phyloP scores from a whole-genome alignment of 2,888 invertebrate species.

The Cheilosia soror region DNA sequence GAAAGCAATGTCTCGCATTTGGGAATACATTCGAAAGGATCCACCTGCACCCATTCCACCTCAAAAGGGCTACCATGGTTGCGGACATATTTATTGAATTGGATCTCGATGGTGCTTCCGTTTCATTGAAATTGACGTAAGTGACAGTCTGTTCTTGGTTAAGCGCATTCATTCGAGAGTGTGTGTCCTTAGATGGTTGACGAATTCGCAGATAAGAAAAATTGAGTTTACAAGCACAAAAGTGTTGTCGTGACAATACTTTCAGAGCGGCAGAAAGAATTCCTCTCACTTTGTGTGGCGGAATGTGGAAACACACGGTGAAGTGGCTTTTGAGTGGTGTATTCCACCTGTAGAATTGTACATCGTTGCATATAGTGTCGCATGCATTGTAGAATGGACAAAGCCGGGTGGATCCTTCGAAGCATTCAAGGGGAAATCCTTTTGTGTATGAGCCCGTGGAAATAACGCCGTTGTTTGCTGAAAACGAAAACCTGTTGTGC shows the following conservation, averaged over 20 bases:
- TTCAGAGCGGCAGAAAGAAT: constrained; percentile 8
- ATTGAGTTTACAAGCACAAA: neutral
- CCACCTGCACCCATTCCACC: neutral
- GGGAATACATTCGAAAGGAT: constrained; percentile 26
- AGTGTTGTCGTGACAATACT: constrained; percentile 43
- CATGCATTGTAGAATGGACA: constrained; percentile 49
- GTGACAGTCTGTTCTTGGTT: constrained; percentile 10
- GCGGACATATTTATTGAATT: constrained; percentile 22
- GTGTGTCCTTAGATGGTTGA: constrained; percentile 6
- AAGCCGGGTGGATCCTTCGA: constrained; percentile 46
- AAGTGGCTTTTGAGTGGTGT: constrained; percentile 17
- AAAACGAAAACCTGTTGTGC: constrained; percentile 47
- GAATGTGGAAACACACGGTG: constrained; percentile 4
- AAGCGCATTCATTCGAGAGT: constrained; percentile 31
- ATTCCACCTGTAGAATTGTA: constrained; percentile 60
- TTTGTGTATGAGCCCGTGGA: constrained; percentile 37
- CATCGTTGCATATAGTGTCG: constrained; percentile 6
- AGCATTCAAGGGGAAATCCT: constrained; percentile 53
- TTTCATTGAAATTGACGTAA: constrained; percentile 26
- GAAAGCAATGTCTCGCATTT: constrained; percentile 43
- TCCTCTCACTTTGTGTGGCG: constrained; percentile 16
- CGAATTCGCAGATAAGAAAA: neutral
- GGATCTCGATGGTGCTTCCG: constrained; percentile 7
- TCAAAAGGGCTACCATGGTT: constrained; percentile 15
- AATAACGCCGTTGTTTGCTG: constrained; percentile 44